These are phyloP conservation scores for Erebia palarica DNA, from an alignment of 2,888 invertebrate species.

Conservation along the genomic window DNA sequence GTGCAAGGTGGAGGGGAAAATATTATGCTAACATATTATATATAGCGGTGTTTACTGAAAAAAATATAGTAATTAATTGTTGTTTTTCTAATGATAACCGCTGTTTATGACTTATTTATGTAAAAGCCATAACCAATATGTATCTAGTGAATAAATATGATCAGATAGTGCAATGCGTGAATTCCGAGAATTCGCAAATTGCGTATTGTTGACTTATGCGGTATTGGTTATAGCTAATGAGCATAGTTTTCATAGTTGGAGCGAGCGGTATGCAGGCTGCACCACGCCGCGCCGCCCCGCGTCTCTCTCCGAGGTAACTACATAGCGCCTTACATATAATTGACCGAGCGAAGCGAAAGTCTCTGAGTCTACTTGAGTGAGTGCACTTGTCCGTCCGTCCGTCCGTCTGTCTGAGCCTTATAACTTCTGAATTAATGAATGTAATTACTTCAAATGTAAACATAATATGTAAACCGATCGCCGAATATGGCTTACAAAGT, in stretches of 20 bases:
- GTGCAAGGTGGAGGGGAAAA: too few species aligned
- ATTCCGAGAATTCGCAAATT: neutral
- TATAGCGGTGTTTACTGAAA: too few species aligned
- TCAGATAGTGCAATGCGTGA: neutral
- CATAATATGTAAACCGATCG: too few species aligned
- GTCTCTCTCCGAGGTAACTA: too few species aligned
- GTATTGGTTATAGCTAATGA: neutral
- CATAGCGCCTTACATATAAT: too few species aligned
- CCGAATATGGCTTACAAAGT: too few species aligned
- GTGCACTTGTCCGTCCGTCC: too few species aligned
- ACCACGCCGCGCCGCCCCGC: neutral
- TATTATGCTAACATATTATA: neutral
- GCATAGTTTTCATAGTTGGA: neutral
- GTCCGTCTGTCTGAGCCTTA: too few species aligned
- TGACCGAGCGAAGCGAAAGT: too few species aligned
- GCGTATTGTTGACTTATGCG: neutral
- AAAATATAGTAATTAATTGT: neutral
- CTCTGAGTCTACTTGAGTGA: too few species aligned
- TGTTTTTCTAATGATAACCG: neutral
- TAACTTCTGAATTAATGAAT: too few species aligned
- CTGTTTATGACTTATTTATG: neutral
- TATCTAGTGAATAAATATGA: neutral
- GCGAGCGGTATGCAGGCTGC: neutral
- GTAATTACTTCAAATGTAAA: too few species aligned
- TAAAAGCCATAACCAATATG: neutral